A percentile compares a stretch with the other conserved stretches of the same genome.
phyloP scores from a whole-genome alignment of 2,797 vertebrate genomes.

The Astyanax mexicanus region DNA sequence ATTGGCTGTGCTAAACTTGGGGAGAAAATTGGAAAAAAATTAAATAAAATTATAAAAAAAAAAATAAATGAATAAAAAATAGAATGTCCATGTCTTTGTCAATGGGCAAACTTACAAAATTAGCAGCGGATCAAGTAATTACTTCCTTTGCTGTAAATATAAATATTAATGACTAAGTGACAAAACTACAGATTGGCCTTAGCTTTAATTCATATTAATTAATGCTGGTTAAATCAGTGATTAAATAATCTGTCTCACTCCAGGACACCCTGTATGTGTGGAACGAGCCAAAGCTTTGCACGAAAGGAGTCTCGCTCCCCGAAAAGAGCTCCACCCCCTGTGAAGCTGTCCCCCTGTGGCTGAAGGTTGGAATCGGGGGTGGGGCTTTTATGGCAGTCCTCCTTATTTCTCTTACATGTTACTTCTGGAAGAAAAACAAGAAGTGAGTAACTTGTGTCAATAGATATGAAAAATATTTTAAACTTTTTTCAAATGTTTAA shows the following conservation, averaged over 20 bases:
- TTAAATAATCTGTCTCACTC: background rate
- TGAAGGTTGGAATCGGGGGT: constrained; percentile 88
- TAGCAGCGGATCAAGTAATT: too few species aligned
- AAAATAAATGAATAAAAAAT: too few species aligned
- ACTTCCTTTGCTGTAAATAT: too few species aligned
- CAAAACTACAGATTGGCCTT: background rate
- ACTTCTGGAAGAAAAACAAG: constrained; percentile 99
- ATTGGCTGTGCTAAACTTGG: too few species aligned
- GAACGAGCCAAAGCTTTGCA: constrained; percentile 93
- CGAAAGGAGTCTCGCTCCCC: constrained; percentile 87
- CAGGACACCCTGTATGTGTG: constrained; percentile 95
- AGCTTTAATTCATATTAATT: background rate
- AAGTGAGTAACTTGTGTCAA: constrained; percentile 74
- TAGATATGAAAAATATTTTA: background rate
- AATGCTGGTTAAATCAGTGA: background rate
- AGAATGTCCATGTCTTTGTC: too few species aligned
- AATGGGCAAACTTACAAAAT: too few species aligned
- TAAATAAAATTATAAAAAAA: too few species aligned
- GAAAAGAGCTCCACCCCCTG: constrained; percentile 86
- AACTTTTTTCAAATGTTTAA: background rate
- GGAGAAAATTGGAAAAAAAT: too few species aligned
- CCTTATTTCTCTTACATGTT: constrained; percentile 92
- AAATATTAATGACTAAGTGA: too few species aligned
- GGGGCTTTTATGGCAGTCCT: constrained; percentile 90
- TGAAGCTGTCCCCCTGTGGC: constrained; percentile 92